Evolutionary conservation across 2,888 invertebrate genomes (phyloP).

Genomic region (Itoplectis maculator): DNA sequence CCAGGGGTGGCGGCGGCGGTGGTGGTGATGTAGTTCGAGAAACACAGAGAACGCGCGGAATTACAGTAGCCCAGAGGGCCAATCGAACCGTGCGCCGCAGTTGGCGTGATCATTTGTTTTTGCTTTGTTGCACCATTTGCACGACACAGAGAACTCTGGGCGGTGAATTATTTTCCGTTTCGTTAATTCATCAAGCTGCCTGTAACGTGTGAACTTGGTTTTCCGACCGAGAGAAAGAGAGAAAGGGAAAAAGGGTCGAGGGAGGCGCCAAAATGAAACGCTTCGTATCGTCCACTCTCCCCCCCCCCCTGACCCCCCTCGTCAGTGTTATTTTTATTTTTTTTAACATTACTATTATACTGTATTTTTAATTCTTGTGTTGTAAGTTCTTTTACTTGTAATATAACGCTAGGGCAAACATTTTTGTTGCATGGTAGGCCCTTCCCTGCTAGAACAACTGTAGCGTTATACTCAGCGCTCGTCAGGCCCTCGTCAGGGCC

Average conservation of each 20-base stretch:
- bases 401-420: too few species aligned
- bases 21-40: too few species aligned
- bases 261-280: not conserved
- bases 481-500: too few species aligned
- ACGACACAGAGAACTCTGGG: too few species aligned
- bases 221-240: not conserved
- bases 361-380: too few species aligned
- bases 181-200: constrained; percentile 30
- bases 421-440: too few species aligned
- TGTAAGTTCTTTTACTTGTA: too few species aligned
- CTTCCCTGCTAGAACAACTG: too few species aligned
- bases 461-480: too few species aligned
- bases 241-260: not conserved
- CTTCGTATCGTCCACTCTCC: not conserved
- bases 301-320: not conserved
- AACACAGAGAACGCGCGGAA: not conserved
- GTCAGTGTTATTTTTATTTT: too few species aligned
- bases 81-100: constrained; percentile 10
- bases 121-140: constrained; percentile 13
- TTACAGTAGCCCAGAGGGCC: not conserved
- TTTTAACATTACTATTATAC: too few species aligned
- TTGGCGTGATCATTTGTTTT: constrained; percentile 20
- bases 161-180: constrained; percentile 14
- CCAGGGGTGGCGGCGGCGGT: too few species aligned
- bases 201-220: constrained; percentile 11